Evolutionary conservation across 2,113 vertebrate species (phyloP), one percentile per base, ranked within the genome.

Genomic region (Oplegnathus fasciatus): DNA sequence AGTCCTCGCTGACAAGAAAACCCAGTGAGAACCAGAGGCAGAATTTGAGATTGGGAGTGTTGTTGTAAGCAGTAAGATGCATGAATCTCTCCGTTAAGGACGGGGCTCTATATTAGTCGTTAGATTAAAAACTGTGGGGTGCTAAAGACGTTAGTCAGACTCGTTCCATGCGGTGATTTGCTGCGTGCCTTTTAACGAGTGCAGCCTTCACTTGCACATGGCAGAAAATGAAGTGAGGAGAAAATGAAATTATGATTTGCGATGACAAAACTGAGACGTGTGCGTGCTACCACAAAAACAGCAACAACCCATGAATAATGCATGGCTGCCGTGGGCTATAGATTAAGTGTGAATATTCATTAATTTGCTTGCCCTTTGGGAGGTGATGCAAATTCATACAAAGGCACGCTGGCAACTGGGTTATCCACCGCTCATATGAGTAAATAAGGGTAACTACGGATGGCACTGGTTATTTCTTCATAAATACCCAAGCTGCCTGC

Each of bases 341-440:
- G 94, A 95, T 96, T 94, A 94, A 94, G 93, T 93, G 91, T 95
- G 95, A 96, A 96, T 96, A 95, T 95, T 96, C 95, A 95, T 96
- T 96, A 91, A 94, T 95, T 93, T 93, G 90, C 93, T 93, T 89
- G 91, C 93, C 95, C 94, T 94, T 94, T 93, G 94, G 94, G 95
- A 95, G 92, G 89, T 80, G 91, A 92, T 95, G 92, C 94, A 95
- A 94, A 96, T 96, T 95, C 90, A 91, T 90, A 91, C 92, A 89
- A 89, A 92, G 82, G 50, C 92, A 90, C 37, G 70, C 89, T 75
- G 88, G 86, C 91, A 91, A 84, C 88, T 92, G 85, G 88, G 86
- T 92, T 91, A 90, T 89, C 84, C 84, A 69, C 68, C 18, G 61
- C 88, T 90, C 90, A 65, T 77, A 84, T 61, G 82, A 82, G 88